These are phyloP conservation scores for Drosophila monieri DNA, from an alignment of 2,888 invertebrate genomes.

Conservation along the genomic window DNA sequence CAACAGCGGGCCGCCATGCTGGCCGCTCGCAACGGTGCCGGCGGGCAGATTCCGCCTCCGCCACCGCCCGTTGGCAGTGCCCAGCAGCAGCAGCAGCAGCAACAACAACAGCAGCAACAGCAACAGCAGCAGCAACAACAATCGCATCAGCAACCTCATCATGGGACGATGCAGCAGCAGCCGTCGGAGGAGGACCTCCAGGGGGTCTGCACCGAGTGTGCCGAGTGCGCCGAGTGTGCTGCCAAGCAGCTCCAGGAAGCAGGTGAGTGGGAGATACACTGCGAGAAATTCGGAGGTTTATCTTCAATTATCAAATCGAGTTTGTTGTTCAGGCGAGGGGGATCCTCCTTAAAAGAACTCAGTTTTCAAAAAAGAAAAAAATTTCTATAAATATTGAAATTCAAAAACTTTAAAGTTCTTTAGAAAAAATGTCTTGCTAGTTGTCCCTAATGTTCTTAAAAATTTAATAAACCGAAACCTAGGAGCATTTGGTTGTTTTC, in stretches of 20 bases:
- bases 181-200: constrained; percentile 79
- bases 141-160: constrained; percentile 40
- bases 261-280: constrained; percentile 67
- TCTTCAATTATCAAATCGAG: no score
- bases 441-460: no score
- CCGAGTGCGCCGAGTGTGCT: constrained; percentile 84
- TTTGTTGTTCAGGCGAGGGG: no score
- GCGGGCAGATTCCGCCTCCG: constrained; percentile 62
- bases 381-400: no score
- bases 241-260: constrained; percentile 83
- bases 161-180: constrained; percentile 39
- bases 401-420: no score
- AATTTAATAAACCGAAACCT: no score
- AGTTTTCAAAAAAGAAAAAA: no score
- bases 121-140: constrained; percentile 42
- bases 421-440: no score
- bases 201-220: constrained; percentile 84
- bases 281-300: no score
- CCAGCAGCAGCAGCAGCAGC: constrained; percentile 56
- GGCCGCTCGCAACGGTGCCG: constrained; percentile 82
- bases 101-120: constrained; percentile 49
- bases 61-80: constrained; percentile 53
- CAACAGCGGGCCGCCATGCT: constrained; percentile 86
- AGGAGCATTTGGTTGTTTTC: no score
- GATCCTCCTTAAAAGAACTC: no score